Percentiles rank a stretch among this genome's conserved stretches.
phyloP scores from a whole-genome alignment of 2,888 invertebrate genomes.

The Parelbella ahira region DNA sequence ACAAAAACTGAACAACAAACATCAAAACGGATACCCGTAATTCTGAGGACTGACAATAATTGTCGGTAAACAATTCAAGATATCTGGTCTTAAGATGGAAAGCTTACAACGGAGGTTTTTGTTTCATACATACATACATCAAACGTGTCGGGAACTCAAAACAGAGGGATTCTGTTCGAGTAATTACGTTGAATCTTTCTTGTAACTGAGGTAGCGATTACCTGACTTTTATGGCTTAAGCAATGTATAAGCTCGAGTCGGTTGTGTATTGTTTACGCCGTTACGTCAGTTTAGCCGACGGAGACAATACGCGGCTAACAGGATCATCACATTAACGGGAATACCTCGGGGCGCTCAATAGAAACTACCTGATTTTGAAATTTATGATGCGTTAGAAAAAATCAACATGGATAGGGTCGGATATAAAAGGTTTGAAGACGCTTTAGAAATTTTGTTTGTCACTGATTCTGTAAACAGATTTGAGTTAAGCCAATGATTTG shows the following conservation, averaged over 20 bases:
- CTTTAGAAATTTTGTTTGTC: slow-evolving; percentile 17
- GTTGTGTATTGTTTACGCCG: slow-evolving; percentile 70
- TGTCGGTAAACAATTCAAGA: slow-evolving; percentile 34
- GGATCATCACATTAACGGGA: slow-evolving; percentile 71
- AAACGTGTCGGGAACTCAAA: slow-evolving; percentile 45
- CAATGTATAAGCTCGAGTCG: slow-evolving; percentile 51
- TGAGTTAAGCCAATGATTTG: slow-evolving; percentile 12
- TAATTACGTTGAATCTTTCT: slow-evolving; percentile 56
- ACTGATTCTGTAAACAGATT: slow-evolving; percentile 17
- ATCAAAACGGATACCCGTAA: slow-evolving; percentile 14
- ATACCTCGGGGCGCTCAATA: slow-evolving; percentile 44
- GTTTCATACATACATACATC: slow-evolving; percentile 35
- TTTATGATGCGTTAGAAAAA: slow-evolving; percentile 30
- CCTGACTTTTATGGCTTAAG: slow-evolving; percentile 66
- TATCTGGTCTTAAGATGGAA: slow-evolving; percentile 36
- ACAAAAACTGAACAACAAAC: slow-evolving; percentile 10
- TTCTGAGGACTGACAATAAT: slow-evolving; percentile 31
- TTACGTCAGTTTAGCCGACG: slow-evolving; percentile 65
- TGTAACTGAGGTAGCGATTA: slow-evolving; percentile 71
- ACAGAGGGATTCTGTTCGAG: slow-evolving; percentile 50
- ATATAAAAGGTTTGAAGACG: slow-evolving; percentile 15
- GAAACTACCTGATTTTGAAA: slow-evolving; percentile 54
- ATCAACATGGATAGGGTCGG: slow-evolving; percentile 29
- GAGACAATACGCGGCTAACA: slow-evolving; percentile 49
- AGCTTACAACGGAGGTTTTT: slow-evolving; percentile 36